These are phyloP conservation scores for Eueides isabella DNA, from an alignment of 1,140 invertebrate genomes.

Conservation along the genomic window DNA sequence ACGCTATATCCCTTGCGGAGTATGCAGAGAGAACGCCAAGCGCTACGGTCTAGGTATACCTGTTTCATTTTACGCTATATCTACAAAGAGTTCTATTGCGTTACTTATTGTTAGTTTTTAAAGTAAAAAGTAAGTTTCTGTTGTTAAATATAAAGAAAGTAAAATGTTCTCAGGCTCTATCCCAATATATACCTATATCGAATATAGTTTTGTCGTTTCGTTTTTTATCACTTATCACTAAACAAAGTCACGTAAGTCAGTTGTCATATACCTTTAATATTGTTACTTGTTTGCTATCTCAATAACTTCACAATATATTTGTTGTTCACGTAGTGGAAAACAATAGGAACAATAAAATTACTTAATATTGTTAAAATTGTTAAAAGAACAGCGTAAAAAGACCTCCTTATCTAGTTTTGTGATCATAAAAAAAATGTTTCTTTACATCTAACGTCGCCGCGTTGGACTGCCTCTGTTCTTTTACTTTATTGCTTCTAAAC, in stretches of 20 bases:
- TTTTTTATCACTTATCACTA: neutral
- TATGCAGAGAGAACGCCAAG: no score
- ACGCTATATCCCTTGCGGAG: no score
- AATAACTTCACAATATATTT: slow-evolving; percentile 21
- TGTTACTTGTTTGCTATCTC: slow-evolving; percentile 1
- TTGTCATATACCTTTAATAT: slow-evolving; percentile 1
- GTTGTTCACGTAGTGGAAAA: slow-evolving; percentile 27
- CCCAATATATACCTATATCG: neutral
- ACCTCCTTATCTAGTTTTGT: slow-evolving; percentile 36
- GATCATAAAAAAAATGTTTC: slow-evolving; percentile 14
- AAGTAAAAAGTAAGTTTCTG: no score
- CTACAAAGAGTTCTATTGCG: no score
- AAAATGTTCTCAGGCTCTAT: neutral
- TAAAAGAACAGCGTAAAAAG: slow-evolving; percentile 37
- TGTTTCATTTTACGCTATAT: no score
- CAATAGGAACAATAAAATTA: slow-evolving; percentile 37
- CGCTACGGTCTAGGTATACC: no score
- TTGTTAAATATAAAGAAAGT: no score
- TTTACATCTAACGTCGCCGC: slow-evolving; percentile 20
- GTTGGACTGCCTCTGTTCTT: slow-evolving; percentile 32
- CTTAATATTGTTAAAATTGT: slow-evolving; percentile 36
- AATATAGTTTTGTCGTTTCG: neutral
- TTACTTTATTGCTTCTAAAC: slow-evolving; percentile 25
- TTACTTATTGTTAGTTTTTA: no score
- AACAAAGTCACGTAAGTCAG: slow-evolving; percentile 11